Evolutionary conservation across 2,113 vertebrate genomes (phyloP), one percentile per base, ranked within the genome.

Genomic region (Theristicus caerulescens): DNA sequence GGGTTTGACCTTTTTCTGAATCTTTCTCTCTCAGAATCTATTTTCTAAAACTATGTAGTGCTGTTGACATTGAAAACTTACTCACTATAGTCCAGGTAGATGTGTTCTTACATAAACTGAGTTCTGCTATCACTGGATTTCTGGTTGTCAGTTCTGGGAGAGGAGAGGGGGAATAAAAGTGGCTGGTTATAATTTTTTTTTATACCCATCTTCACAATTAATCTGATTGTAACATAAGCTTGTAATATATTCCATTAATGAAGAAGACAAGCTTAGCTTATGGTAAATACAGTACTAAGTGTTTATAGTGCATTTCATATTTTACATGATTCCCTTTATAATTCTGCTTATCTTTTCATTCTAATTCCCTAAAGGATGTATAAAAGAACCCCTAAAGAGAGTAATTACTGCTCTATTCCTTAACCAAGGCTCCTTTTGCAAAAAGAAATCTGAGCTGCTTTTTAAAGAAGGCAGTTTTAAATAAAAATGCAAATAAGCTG

Each of bases 401-500:
- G 97, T 98, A 98, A 98, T 98, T 99, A 98, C 98, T 97, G 98
- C 97, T 98, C 92, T 97, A 97, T 98, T 98, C 98, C 98, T 98
- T 98, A 98, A 98, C 98, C 99, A 99, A 99, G 98, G 98, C 98
- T 99, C 97, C 98, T 98, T 98, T 98, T 97, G 97, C 98, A 95
- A 96, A 94, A 98, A 97, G 98, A 98, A 99, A 98, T 98, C 98
- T 97, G 98, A 98, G 98, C 98, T 98, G 98, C 97, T 98, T 99
- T 99, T 98, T 99, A 98, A 99, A 98, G 97, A 98, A 98, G 98
- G 98, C 98, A 97, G 95, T 98, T 98, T 99, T 98, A 99, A 98
- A 98, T 99, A 99, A 99, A 99, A 99, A 99, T 99, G 99, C 99
- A 99, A 99, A 99, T 99, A 98, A 99, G 99, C 98, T 98, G 98